phyloP scores from a whole-genome alignment of 1,140 invertebrate genomes.

The Drosophila parvula region DNA sequence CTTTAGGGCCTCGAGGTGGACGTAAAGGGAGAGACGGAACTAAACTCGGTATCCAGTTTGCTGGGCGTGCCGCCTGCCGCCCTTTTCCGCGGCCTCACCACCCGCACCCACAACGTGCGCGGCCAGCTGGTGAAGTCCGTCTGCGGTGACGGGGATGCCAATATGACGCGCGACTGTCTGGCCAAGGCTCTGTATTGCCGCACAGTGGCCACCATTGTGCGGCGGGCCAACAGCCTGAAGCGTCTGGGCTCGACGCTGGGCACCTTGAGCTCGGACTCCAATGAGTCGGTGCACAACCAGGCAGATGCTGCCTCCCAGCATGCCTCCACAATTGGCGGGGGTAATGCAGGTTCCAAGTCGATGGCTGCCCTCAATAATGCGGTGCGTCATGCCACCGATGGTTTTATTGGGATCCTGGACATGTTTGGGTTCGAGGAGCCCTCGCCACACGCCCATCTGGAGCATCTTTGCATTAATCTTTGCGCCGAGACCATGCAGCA shows the following conservation, averaged over 20 bases:
- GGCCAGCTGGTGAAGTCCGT: constrained; percentile 93
- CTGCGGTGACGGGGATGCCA: constrained; percentile 93
- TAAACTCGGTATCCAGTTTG: constrained; percentile 93
- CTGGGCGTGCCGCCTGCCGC: constrained; percentile 91
- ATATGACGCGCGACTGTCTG: constrained; percentile 93
- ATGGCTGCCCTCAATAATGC: constrained; percentile 96
- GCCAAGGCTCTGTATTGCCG: constrained; percentile 97
- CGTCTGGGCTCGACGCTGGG: constrained; percentile 94
- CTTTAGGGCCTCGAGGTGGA: constrained; percentile 88
- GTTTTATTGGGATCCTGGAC: constrained; percentile 96
- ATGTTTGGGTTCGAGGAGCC: constrained; percentile 98
- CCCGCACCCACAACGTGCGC: constrained; percentile 92
- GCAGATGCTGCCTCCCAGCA: constrained; percentile 93
- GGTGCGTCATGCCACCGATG: constrained; percentile 96
- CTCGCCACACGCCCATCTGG: constrained; percentile 92
- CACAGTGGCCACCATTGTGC: constrained; percentile 96
- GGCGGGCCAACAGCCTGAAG: constrained; percentile 95
- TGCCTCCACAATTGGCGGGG: constrained; percentile 92
- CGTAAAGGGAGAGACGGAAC: constrained; percentile 90
- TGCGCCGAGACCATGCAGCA: constrained; percentile 99
- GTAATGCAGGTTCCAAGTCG: constrained; percentile 92
- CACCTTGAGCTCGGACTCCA: constrained; percentile 94
- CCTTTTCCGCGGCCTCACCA: constrained; percentile 92
- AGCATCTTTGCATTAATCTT: constrained; percentile 97
- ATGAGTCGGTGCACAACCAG: constrained; percentile 95